Evolutionary conservation across 53 echinoderm and acorn worm species (phyloP).

Genomic region (Holothuria leucospilota): DNA sequence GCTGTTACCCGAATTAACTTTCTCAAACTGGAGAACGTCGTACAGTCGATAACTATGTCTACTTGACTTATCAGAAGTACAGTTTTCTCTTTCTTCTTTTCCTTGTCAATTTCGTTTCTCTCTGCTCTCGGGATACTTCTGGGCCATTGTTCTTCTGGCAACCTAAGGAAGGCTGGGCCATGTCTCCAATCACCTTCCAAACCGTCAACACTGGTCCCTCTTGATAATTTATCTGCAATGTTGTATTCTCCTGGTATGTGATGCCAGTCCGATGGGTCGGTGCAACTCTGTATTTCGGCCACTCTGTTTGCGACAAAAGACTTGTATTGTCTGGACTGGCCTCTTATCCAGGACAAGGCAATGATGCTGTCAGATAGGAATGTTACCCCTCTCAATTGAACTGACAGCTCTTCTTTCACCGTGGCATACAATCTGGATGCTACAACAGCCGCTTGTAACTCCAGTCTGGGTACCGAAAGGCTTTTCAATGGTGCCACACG

Average conservation of each 20-base stretch:
- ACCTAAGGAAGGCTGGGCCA: slow-evolving; percentile 62
- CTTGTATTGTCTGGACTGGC: slow-evolving; percentile 60
- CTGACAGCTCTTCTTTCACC: slow-evolving; percentile 10
- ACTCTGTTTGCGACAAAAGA: slow-evolving; percentile 63
- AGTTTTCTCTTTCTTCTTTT: slow-evolving; percentile 52
- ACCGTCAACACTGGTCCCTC: slow-evolving; percentile 49
- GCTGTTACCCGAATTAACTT: slow-evolving; percentile 65
- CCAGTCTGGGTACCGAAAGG: slow-evolving; percentile 62
- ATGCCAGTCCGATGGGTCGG: slow-evolving; percentile 63
- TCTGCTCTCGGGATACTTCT: slow-evolving; percentile 32
- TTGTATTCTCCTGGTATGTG: slow-evolving; percentile 67
- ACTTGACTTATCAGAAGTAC: slow-evolving; percentile 49
- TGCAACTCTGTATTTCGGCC: slow-evolving; percentile 55
- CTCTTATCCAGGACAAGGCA: slow-evolving; percentile 63
- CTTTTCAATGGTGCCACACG: slow-evolving; percentile 58
- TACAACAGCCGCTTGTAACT: slow-evolving; percentile 66
- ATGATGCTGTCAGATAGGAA: slow-evolving; percentile 56
- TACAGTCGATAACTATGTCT: slow-evolving; percentile 55
- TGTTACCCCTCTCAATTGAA: background rate
- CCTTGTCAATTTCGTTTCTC: slow-evolving; percentile 35
- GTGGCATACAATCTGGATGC: slow-evolving; percentile 48
- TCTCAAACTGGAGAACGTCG: slow-evolving; percentile 65
- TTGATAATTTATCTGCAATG: slow-evolving; percentile 66
- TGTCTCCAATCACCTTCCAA: slow-evolving; percentile 57
- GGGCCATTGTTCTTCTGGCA: slow-evolving; percentile 69